A percentile compares a stretch with the other conserved stretches of the same genome.
Conservation (phyloP, 35 echinoderm and acorn worm species). For the Amphiura filiformis region DNA sequence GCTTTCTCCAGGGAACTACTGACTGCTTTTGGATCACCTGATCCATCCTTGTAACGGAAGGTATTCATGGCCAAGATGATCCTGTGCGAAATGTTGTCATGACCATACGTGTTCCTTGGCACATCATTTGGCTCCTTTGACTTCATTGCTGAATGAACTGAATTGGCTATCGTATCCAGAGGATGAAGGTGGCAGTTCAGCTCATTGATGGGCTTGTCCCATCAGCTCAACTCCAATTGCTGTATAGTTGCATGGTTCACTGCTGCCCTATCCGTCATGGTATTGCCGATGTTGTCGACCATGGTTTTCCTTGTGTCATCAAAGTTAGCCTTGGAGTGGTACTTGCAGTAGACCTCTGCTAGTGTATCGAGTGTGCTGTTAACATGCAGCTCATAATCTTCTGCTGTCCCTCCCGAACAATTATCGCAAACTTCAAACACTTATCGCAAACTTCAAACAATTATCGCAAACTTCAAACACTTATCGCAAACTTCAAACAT, state of each 20-base stretch:
- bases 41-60: conserved; percentile 14
- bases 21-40: conserved; percentile 13
- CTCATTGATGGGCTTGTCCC: conserved; percentile 41
- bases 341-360: background rate
- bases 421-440: too few species aligned
- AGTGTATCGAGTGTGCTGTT: background rate
- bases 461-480: too few species aligned
- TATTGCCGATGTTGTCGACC: conserved; percentile 39
- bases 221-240: conserved; percentile 14
- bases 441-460: too few species aligned
- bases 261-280: conserved; percentile 34
- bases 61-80: background rate
- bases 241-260: conserved; percentile 42
- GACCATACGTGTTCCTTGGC: background rate
- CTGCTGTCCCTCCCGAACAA: background rate
- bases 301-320: conserved; percentile 28
- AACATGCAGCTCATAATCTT: background rate
- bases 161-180: conserved; percentile 25
- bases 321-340: background rate
- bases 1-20: background rate
- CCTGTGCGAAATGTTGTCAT: background rate
- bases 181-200: conserved; percentile 44
- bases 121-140: background rate
- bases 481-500: too few species aligned
- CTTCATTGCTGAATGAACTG: conserved; percentile 27